Evolutionary conservation across 1,140 invertebrate genomes (phyloP).

Genomic region (Heliconius melpomene): DNA sequence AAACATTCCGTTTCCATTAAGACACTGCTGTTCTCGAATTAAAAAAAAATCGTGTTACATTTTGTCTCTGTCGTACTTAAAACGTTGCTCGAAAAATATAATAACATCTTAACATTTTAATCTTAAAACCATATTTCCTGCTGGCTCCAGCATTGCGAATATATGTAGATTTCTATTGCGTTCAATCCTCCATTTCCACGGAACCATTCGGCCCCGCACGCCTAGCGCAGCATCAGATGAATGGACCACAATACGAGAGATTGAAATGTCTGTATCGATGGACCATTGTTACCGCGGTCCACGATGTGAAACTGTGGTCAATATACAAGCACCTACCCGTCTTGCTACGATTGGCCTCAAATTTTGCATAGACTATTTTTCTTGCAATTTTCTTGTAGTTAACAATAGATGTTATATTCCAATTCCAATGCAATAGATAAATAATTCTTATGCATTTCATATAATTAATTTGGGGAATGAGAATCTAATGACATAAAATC

Average conservation of each 20-base stretch:
- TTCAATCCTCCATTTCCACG: slow-evolving; percentile 12
- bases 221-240: slow-evolving; percentile 30
- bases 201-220: slow-evolving; percentile 19
- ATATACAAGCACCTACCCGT: background rate
- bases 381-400: background rate
- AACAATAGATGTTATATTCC: background rate
- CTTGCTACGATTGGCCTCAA: slow-evolving; percentile 16
- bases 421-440: background rate
- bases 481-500: no score
- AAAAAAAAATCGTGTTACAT: background rate
- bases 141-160: background rate
- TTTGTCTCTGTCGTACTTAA: background rate
- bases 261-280: slow-evolving; percentile 43
- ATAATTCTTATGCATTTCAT: background rate
- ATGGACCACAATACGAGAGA: slow-evolving; percentile 41
- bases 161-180: slow-evolving; percentile 3
- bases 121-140: background rate
- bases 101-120: background rate
- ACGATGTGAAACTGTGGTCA: slow-evolving; percentile 22
- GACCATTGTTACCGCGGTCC: slow-evolving; percentile 22
- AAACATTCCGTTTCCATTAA: no score
- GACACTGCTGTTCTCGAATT: no score
- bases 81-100: background rate
- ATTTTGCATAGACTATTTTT: background rate
- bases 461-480: background rate